Base-by-base conservation (phyloP, 2,888 invertebrate species). In the Lasioglossum morio region DNA sequence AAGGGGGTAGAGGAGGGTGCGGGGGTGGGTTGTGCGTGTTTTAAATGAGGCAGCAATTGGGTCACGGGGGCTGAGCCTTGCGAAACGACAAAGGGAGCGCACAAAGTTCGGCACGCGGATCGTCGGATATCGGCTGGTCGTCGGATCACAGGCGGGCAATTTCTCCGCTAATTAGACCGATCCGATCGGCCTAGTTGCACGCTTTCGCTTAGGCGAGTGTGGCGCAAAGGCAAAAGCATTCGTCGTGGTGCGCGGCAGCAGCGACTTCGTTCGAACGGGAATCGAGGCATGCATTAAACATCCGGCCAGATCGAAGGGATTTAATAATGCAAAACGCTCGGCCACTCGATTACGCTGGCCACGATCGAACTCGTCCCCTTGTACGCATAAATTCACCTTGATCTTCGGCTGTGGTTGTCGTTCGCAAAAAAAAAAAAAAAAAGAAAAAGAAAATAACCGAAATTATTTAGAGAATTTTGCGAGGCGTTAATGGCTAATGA, bases 291-390 rank as follows among this genome's bases (percentile, higher is more conserved):
- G 85, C 81, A 84, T 86, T 85, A 86, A 79, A 79, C 85, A 86
- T 85, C 27, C 75, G 60, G 57, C 27, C 48, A 40, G 81, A 60
- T 85, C 69, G 85, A 79, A 80, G 70, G 60, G 85, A 87, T 89
- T 91, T 89, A 91, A 91, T 92, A 92, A 90, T 89, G 88, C 87
- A 91, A 74, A 83, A 78, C 73, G 79, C 48, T 77, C n/a, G n/a
- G 23, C 74, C 27, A 84, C 82, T 86, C 88, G 90, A 89, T 88
- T 89, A 82, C 77, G 81, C 76, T 63, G 77, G 66, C 23, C 19
- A 1, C 77, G 46, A 77, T 77, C 70, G 70, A 76, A 63, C 43
- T 34, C n/a, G 30, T 69, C 72, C 73, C 85, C 40, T 70, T n/a
- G 77, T 34, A 16, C 57, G 77, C 79, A 77, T 82, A 79, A 82